These are phyloP conservation scores for Podotricha telesiphe DNA, from an alignment of 2,888 invertebrate species.

Conservation along the genomic window DNA sequence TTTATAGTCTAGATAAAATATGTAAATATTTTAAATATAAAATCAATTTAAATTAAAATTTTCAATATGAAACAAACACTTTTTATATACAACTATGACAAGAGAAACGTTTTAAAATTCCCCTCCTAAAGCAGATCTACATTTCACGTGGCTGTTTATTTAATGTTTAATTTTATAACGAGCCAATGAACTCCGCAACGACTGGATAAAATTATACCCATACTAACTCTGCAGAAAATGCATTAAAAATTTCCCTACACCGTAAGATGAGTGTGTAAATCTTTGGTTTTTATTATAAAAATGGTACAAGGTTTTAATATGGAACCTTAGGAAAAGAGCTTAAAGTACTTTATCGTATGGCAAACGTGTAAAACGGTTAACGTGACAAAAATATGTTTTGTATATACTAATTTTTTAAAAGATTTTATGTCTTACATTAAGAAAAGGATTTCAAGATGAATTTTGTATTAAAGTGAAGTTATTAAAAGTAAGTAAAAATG, in stretches of 20 bases:
- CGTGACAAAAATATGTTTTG: conserved; percentile 43
- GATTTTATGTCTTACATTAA: conserved; percentile 33
- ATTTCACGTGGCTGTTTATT: conserved; percentile 78
- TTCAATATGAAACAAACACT: neutral
- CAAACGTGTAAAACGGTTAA: conserved; percentile 40
- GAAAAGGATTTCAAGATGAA: no score
- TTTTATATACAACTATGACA: conserved; percentile 15
- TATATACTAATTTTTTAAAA: conserved; percentile 40
- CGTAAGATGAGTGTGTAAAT: conserved; percentile 45
- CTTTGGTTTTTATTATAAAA: conserved; percentile 42
- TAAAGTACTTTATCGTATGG: conserved; percentile 41
- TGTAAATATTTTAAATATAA: neutral
- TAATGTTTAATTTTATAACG: conserved; percentile 79
- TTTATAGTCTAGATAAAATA: neutral
- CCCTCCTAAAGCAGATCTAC: conserved; percentile 56
- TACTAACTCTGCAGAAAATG: conserved; percentile 51
- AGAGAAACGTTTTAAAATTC: conserved; percentile 11
- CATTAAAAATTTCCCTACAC: conserved; percentile 50
- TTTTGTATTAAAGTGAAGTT: neutral
- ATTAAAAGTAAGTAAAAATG: no score
- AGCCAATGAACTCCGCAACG: conserved; percentile 68
- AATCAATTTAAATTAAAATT: no score
- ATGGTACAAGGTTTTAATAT: conserved; percentile 35
- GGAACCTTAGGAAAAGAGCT: conserved; percentile 38
- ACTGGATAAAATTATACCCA: conserved; percentile 55